A percentile compares a stretch with the other conserved stretches of the same genome.
Evolutionary conservation across 2,888 invertebrate genomes (phyloP).

Genomic region (Tetragonula carbonaria): DNA sequence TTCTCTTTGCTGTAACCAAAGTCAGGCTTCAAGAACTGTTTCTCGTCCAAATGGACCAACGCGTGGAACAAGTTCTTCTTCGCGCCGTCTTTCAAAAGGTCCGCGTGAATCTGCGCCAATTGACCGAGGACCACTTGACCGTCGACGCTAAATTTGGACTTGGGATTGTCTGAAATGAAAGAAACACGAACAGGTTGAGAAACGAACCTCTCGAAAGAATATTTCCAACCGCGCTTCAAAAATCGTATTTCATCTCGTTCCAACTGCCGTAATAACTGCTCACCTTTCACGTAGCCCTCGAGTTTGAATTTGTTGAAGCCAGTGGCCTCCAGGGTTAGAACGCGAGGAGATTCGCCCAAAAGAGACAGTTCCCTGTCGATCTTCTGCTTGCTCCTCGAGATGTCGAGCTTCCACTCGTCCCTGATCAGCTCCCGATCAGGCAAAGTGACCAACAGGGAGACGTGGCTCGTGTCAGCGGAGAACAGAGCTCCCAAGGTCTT

Average conservation of each 20-base stretch:
- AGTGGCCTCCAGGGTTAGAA: constrained; percentile 85
- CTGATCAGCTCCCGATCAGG: constrained; percentile 86
- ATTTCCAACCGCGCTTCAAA: too few species aligned
- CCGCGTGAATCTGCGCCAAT: constrained; percentile 87
- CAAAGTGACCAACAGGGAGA: constrained; percentile 75
- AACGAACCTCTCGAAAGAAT: neutral
- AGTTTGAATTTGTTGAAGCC: constrained; percentile 87
- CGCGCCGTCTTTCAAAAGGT: constrained; percentile 85
- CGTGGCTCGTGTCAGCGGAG: constrained; percentile 63
- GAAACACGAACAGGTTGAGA: neutral
- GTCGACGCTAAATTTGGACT: constrained; percentile 85
- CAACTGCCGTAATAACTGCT: constrained; percentile 59
- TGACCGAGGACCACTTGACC: constrained; percentile 87
- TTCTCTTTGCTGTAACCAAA: constrained; percentile 87
- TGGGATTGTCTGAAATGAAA: constrained; percentile 80
- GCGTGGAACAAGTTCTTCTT: constrained; percentile 87
- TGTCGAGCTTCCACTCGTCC: constrained; percentile 84
- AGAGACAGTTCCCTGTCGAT: constrained; percentile 85
- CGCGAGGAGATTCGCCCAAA: constrained; percentile 85
- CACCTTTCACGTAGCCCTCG: constrained; percentile 85
- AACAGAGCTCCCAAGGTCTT: constrained; percentile 75
- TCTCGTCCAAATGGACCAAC: constrained; percentile 87
- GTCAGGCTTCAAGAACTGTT: constrained; percentile 88
- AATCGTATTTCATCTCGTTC: too few species aligned
- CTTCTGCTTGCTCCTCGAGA: constrained; percentile 85